Conservation (phyloP, 2,888 invertebrate genomes). For the Ophonus ardosiacus region DNA sequence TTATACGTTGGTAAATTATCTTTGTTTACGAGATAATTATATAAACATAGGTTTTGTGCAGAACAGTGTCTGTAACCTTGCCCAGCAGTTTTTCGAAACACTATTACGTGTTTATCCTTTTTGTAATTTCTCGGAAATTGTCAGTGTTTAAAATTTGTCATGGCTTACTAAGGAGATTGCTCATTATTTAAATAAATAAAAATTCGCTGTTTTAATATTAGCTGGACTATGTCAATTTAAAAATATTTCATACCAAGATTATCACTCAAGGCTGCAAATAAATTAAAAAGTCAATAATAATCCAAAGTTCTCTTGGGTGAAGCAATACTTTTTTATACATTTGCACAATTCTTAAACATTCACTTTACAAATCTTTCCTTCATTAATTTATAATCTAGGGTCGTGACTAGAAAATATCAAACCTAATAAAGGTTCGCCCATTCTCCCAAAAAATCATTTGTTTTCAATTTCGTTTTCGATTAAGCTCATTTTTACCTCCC, state of each 20-base stretch:
- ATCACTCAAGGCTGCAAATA: slow-evolving; percentile 11
- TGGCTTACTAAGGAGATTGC: background rate
- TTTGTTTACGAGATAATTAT: slow-evolving; percentile 42
- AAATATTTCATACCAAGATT: slow-evolving; percentile 22
- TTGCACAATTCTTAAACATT: slow-evolving; percentile 50
- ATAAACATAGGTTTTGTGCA: slow-evolving; percentile 46
- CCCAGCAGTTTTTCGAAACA: slow-evolving; percentile 33
- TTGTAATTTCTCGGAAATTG: slow-evolving; percentile 27
- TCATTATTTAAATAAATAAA: slow-evolving; percentile 9
- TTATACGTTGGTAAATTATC: slow-evolving; percentile 37
- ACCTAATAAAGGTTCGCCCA: slow-evolving; percentile 3
- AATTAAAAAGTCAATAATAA: slow-evolving; percentile 44
- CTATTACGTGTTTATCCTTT: slow-evolving; percentile 13
- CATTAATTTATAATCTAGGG: slow-evolving; percentile 30
- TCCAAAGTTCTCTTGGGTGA: slow-evolving; percentile 34
- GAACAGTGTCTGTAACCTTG: slow-evolving; percentile 23
- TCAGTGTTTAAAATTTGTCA: slow-evolving; percentile 11
- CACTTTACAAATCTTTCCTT: slow-evolving; percentile 27
- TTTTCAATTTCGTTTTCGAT: too few species aligned
- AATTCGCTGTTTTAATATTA: slow-evolving; percentile 2
- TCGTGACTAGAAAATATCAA: slow-evolving; percentile 34
- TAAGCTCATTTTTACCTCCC: too few species aligned
- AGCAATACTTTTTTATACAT: slow-evolving; percentile 38
- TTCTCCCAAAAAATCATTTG: background rate
- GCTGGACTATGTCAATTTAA: slow-evolving; percentile 9